Evolutionary conservation across 2,888 invertebrate genomes (phyloP).

Genomic region (Pseudococcus longispinus): DNA sequence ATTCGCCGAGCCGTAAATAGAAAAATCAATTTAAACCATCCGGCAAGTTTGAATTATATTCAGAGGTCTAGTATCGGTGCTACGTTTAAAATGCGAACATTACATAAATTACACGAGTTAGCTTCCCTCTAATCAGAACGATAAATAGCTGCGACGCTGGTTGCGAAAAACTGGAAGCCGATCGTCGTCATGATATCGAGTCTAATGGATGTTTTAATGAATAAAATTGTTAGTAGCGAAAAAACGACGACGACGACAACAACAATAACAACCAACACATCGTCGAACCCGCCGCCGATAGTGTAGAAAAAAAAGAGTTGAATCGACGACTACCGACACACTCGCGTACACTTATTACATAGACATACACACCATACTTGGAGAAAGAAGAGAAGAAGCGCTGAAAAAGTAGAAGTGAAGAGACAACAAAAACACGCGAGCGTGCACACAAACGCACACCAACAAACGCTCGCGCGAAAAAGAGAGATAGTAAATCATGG

Average conservation of each 20-base stretch:
- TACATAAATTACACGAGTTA: slow-evolving; percentile 56
- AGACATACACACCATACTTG: not conserved
- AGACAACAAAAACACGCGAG: slow-evolving; percentile 4
- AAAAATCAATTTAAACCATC: slow-evolving; percentile 45
- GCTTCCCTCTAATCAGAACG: slow-evolving; percentile 54
- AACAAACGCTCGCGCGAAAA: not conserved
- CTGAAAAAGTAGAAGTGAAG: slow-evolving; percentile 33
- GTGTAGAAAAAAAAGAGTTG: not conserved
- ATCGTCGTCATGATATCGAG: slow-evolving; percentile 56
- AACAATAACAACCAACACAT: not conserved
- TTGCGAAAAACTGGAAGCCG: slow-evolving; percentile 56
- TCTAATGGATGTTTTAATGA: slow-evolving; percentile 56
- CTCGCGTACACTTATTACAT: not conserved
- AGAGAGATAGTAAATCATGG: slow-evolving; percentile 55
- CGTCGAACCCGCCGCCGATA: not conserved
- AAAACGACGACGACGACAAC: not conserved
- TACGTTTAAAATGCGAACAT: slow-evolving; percentile 47
- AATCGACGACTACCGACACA: not conserved
- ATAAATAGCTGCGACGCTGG: slow-evolving; percentile 50
- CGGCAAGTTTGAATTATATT: slow-evolving; percentile 21
- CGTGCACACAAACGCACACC: not conserved
- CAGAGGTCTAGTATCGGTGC: not conserved
- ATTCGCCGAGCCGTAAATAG: slow-evolving; percentile 9
- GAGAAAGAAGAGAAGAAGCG: not conserved
- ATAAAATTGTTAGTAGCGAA: slow-evolving; percentile 32